These are phyloP conservation scores for Ascaphus truei DNA, from an alignment of 2,113 vertebrate genomes.

Conservation along the genomic window DNA sequence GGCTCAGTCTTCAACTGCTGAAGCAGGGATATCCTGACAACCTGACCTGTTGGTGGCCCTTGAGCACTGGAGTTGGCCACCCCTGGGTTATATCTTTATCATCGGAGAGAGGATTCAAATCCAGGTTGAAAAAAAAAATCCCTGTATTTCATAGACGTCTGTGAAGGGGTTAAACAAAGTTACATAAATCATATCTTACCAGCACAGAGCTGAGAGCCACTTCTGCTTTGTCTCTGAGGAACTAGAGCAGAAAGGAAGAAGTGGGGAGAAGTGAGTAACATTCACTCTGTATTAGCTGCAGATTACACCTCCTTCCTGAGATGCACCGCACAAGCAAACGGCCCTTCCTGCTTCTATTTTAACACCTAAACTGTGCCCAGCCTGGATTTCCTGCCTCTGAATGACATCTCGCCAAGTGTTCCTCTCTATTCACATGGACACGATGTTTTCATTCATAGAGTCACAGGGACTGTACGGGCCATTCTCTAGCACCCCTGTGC, in stretches of 20 bases:
- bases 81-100: too few species aligned
- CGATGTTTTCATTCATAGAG: neutral
- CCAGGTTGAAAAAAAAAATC: too few species aligned
- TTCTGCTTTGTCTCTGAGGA: slow-evolving; percentile 62
- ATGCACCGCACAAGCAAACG: slow-evolving; percentile 47
- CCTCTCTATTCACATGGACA: neutral
- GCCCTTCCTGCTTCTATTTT: slow-evolving; percentile 33
- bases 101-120: too few species aligned
- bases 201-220: slow-evolving; percentile 60
- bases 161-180: neutral
- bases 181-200: slow-evolving; percentile 47
- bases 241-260: slow-evolving; percentile 53
- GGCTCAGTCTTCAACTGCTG: too few species aligned
- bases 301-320: slow-evolving; percentile 47
- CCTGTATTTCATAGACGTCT: too few species aligned
- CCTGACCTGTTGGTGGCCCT: too few species aligned
- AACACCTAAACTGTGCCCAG: neutral
- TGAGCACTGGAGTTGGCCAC: too few species aligned
- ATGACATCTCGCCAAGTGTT: neutral
- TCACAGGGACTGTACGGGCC: too few species aligned
- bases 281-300: slow-evolving; percentile 27
- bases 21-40: too few species aligned
- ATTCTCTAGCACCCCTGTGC: too few species aligned
- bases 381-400: slow-evolving; percentile 44
- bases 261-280: slow-evolving; percentile 19